Base-by-base conservation (phyloP, 2,113 vertebrate genomes). In the Nerophis lumbriciformis region DNA sequence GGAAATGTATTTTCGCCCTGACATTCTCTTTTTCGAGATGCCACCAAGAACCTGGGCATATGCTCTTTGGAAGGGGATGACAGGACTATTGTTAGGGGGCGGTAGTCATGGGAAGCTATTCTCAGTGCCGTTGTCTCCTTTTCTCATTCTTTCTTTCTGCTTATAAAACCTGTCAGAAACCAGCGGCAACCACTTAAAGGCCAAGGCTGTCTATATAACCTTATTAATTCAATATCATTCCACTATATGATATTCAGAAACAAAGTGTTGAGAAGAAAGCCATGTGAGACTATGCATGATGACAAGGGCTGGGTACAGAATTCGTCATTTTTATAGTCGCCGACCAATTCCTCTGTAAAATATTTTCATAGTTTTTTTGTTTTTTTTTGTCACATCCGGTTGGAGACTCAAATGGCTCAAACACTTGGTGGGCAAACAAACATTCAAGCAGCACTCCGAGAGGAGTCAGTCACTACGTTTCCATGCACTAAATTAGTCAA, bases 1-100 rank as follows among this genome's bases (percentile, higher is more conserved):
- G 76, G 80, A 87, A 80, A 86, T 88, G 82, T 85, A 83, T 83
- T 85, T 83, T 77, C 77, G 73, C 65, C 67, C 66, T 87, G 87
- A 86, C 83, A 83, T 87, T 83, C 79, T 87, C 84, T 76, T 70
- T 70, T 19, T 66, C 60, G 84, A 88, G 81, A 84, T 87, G 87
- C 84, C 86, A 85, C 76, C 15, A 35, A 76, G 82, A 84, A 82
- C 80, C 79, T 79, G 72, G 78, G 77, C 67, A 80, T 82, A 78
- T 72, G 76, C 73, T 85, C 75, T 83, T 81, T 77, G 69, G 73
- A 71, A 72, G 65, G 50, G 69, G 75, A 83, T 88, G 88, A 88
- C 88, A 90, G 76, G 79, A 75, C 81, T 83, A 89, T 84, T 88
- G 87, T 86, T 84, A 81, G 86, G 78, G 53, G 75, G 71, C 59